Percentiles rank a stretch among this genome's conserved stretches.
Evolutionary conservation across 1,140 invertebrate genomes (phyloP).

Genomic region (Polypedilum vanderplanki): DNA sequence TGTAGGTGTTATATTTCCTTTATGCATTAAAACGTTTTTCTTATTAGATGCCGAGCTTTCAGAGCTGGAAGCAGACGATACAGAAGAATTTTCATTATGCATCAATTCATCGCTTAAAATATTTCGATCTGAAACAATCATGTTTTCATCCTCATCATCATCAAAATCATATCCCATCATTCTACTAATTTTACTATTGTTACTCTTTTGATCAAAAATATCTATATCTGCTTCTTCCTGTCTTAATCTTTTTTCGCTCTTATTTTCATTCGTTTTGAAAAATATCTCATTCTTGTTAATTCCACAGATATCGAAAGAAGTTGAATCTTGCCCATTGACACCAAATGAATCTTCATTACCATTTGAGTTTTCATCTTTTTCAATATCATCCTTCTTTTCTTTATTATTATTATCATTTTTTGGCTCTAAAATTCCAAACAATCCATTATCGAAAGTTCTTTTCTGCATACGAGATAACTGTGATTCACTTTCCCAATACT

Average conservation of each 20-base stretch:
- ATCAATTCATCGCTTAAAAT: not conserved
- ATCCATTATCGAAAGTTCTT: slow-evolving; percentile 34
- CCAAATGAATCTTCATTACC: not conserved
- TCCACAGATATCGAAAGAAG: not conserved
- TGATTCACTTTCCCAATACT: slow-evolving; percentile 54
- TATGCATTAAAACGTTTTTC: not conserved
- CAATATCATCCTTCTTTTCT: slow-evolving; percentile 1
- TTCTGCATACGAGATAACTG: slow-evolving; percentile 37
- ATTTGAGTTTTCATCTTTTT: not conserved
- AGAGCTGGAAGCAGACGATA: slow-evolving; percentile 32
- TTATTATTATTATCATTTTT: not conserved
- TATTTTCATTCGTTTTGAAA: slow-evolving; percentile 6
- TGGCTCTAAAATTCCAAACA: not conserved
- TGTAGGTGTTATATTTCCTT: not conserved
- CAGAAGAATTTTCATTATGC: slow-evolving; percentile 23
- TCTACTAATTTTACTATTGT: not conserved
- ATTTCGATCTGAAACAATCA: not conserved
- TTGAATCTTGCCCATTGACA: slow-evolving; percentile 4
- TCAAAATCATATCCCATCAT: not conserved
- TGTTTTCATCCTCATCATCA: not conserved
- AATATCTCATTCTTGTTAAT: slow-evolving; percentile 21
- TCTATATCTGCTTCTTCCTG: not conserved
- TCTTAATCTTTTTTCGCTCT: not conserved
- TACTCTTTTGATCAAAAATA: not conserved
- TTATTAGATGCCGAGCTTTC: slow-evolving; percentile 30